Percentiles rank a stretch among this genome's conserved stretches.
Evolutionary conservation across 2,888 invertebrate genomes (phyloP).

Genomic region (Chymomyza amoena): DNA sequence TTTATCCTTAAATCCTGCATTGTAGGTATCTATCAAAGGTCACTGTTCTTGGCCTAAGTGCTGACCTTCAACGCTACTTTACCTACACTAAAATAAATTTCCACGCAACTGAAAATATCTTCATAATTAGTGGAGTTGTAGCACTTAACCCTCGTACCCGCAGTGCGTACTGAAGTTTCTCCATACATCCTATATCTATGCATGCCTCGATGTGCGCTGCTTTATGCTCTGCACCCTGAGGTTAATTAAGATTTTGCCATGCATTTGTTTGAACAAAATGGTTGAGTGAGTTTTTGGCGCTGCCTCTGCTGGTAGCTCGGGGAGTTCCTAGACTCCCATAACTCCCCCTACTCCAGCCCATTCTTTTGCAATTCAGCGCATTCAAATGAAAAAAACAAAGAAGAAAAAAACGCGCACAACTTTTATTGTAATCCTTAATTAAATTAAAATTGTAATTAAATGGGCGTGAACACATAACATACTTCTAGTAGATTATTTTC

Average conservation of each 20-base stretch:
- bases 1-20: too few relatives aligned
- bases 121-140: too few relatives aligned
- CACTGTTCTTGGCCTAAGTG: too few relatives aligned
- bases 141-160: too few relatives aligned
- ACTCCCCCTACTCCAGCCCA: not conserved
- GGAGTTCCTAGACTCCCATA: conserved; percentile 2
- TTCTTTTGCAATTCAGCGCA: not conserved
- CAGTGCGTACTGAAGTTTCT: not conserved
- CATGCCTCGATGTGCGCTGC: conserved; percentile 34
- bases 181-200: conserved; percentile 1
- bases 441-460: conserved; percentile 61
- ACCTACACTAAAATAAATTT: too few relatives aligned
- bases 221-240: conserved; percentile 60
- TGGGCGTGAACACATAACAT: not conserved
- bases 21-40: too few relatives aligned
- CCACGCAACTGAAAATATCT: too few relatives aligned
- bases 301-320: not conserved
- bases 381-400: conserved; percentile 4
- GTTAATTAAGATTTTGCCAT: conserved; percentile 70
- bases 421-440: conserved; percentile 65
- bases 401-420: conserved; percentile 41
- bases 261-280: conserved; percentile 53
- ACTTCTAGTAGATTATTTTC: not conserved
- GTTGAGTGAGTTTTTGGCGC: not conserved
- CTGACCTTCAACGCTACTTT: too few relatives aligned